A percentile compares a stretch with the other conserved stretches of the same genome.
Conservation (phyloP, 2,113 vertebrate species). For the Eretmochelys imbricata region DNA sequence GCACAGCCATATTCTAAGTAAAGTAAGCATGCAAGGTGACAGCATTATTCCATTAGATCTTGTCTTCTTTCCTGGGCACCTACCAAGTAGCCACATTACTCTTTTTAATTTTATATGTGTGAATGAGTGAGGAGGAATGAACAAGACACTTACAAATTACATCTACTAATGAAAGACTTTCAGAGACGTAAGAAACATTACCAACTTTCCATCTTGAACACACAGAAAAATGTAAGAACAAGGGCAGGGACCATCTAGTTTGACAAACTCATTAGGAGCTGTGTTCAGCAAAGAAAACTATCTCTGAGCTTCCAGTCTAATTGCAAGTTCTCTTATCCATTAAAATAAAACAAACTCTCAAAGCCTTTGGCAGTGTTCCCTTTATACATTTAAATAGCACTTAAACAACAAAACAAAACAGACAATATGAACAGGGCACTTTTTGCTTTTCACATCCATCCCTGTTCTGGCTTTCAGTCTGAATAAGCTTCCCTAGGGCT, state of each 20-base stretch:
- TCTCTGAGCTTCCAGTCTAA: background rate
- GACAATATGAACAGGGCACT: background rate
- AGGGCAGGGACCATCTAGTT: background rate
- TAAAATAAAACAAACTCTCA: background rate
- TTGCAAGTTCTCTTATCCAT: background rate
- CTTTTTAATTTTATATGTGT: background rate
- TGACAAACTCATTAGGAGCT: background rate
- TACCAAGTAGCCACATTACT: background rate
- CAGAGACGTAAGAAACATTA: background rate
- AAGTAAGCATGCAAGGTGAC: background rate
- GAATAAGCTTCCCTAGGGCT: background rate
- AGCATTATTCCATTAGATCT: background rate
- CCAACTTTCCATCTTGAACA: background rate
- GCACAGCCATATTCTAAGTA: background rate
- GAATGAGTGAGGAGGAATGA: background rate
- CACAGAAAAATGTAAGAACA: background rate
- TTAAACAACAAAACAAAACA: background rate
- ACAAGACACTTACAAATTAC: background rate
- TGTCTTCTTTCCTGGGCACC: background rate
- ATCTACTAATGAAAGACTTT: background rate
- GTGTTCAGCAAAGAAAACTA: background rate
- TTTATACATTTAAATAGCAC: background rate
- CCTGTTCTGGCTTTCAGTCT: background rate
- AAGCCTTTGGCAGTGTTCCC: background rate
- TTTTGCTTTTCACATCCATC: background rate